Evolutionary conservation across 1,140 invertebrate genomes (phyloP).

Genomic region (Drosophila tristis): DNA sequence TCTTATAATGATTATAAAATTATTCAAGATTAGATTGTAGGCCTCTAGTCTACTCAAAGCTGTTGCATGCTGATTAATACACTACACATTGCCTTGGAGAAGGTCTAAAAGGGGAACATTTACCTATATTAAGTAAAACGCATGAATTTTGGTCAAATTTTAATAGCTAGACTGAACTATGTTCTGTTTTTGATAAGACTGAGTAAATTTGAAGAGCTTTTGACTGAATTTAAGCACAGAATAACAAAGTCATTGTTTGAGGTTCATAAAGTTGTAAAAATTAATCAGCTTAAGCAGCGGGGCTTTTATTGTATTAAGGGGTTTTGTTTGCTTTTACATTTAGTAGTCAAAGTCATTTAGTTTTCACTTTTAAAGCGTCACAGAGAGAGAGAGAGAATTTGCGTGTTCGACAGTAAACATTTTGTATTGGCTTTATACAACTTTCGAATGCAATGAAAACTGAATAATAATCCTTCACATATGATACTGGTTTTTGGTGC

Average conservation of each 20-base stretch:
- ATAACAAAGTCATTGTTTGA: constrained; percentile 10
- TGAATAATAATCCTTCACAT: too few species aligned
- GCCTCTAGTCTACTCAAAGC: background rate
- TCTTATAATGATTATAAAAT: constrained; percentile 41
- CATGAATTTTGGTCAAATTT: constrained; percentile 1
- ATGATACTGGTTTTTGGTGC: too few species aligned
- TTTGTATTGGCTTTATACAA: too few species aligned
- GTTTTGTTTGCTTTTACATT: too few species aligned
- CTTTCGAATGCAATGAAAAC: too few species aligned
- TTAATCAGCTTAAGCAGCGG: background rate
- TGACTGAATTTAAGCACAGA: constrained; percentile 11
- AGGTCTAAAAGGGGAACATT: background rate
- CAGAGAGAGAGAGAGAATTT: too few species aligned
- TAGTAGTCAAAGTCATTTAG: background rate
- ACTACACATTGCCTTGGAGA: background rate
- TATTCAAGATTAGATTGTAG: constrained; percentile 43
- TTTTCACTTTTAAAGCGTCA: too few species aligned
- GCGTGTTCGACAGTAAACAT: too few species aligned
- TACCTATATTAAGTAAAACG: background rate
- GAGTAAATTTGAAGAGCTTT: constrained; percentile 14
- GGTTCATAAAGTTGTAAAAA: constrained; percentile 16
- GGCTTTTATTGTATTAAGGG: too few species aligned
- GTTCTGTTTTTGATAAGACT: constrained; percentile 2
- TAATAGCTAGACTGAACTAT: background rate
- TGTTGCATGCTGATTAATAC: constrained; percentile 25